Percentiles rank a stretch among this genome's conserved stretches.
Conservation (phyloP, 2,113 vertebrate species). For the Tragelaphus scriptus region DNA sequence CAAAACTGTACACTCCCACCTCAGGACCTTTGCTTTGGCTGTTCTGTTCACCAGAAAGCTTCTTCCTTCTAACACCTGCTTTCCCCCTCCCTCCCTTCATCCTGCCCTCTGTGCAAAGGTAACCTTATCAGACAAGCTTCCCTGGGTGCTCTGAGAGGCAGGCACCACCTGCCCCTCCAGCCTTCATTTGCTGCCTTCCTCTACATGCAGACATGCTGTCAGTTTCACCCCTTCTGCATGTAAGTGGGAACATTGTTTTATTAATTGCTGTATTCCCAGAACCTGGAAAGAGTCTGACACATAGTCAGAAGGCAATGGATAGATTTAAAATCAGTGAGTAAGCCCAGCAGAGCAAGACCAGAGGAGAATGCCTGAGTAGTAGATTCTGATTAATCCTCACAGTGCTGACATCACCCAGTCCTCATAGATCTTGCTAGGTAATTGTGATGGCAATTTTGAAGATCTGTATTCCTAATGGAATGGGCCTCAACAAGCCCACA, state of each 20-base stretch:
- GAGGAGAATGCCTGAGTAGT: not conserved
- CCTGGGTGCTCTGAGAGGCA: not conserved
- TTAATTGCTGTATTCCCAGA: not conserved
- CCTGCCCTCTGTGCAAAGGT: not conserved
- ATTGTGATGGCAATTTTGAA: not conserved
- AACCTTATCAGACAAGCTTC: not conserved
- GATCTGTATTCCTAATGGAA: not conserved
- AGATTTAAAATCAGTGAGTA: not conserved
- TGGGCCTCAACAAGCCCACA: not conserved
- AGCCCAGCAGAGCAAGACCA: not conserved
- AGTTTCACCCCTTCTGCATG: not conserved
- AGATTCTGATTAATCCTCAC: not conserved
- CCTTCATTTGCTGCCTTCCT: not conserved
- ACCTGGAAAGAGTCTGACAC: not conserved
- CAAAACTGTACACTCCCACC: too few species aligned
- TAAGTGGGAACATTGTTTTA: not conserved
- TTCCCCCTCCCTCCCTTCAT: too few species aligned
- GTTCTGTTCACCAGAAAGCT: not conserved
- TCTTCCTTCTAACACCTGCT: not conserved
- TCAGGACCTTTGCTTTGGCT: not conserved
- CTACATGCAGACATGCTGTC: rapidly evolving
- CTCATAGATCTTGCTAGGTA: not conserved
- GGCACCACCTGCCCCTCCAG: too few species aligned
- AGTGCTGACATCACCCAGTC: not conserved
- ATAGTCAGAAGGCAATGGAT: too few species aligned